Evolutionary conservation across 2,888 invertebrate species (phyloP), one percentile per base, ranked within the genome.

Genomic region (Pristionchus arcanus): DNA sequence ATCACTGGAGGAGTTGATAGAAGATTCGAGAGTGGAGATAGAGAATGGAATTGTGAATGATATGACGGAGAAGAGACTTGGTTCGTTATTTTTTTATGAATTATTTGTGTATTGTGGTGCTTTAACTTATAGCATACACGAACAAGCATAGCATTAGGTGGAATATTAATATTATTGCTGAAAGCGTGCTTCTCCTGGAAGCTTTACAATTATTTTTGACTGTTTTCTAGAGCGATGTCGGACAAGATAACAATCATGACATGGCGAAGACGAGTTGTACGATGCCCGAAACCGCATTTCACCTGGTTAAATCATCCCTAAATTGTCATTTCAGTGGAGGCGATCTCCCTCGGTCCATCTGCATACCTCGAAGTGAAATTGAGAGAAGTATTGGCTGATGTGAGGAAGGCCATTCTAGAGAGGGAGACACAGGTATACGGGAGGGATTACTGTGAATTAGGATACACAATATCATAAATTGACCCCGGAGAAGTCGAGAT

Each of bases 1-100:
- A 53, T 55, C 49, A 74, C n/a, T 71, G 88, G 88, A 88, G 55
- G 77, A 88, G 59, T 88, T 88, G 88, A 77, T 88, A 15, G 88
- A 88, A 25, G 88, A 88, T 34, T 55, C 88, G 59, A 49, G 63
- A 15, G 55, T 74, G 13, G 88, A 88, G 55, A 55, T 88, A 5
- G 74, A 74, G 28, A 77, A 34, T 53, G 55, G 63, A 55, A 59
- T 77, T 25, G 88, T 77, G 21, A 88, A 71, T 42, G 88, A 71
- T 31, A 77, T 88, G 88, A 88, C 77, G 0, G 88, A 88, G 77
- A 71, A 88, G 88, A 71, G 88, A 74, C 37, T 88, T 3, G 88
- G 88, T 88, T 68, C 21, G 2, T 28, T 68, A 15, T n/a, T 68
- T 68, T 31, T 31, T 0, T 5, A n/a, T 9, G 28, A 28, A 28